phyloP scores from a whole-genome alignment of 1,140 invertebrate genomes.

The Agraylea sexmaculata region DNA sequence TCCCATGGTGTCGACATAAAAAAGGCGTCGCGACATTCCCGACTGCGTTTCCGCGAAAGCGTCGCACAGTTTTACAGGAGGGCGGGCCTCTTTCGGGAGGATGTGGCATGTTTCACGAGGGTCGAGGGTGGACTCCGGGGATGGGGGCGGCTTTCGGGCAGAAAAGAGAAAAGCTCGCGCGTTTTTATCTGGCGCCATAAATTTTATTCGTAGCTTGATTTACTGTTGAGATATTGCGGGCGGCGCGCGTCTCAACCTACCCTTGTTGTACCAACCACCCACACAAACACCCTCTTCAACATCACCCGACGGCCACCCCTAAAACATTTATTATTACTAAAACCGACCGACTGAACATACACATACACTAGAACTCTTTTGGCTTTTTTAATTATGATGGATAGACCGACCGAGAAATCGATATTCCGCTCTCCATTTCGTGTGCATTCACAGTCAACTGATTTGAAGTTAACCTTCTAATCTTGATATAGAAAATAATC shows the following conservation, averaged over 20 bases:
- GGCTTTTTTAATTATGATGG: too few species aligned
- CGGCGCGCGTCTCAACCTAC: conserved; percentile 37
- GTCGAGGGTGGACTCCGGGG: conserved; percentile 4
- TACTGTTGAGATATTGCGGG: conserved; percentile 42
- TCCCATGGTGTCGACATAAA: not conserved
- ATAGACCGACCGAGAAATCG: too few species aligned
- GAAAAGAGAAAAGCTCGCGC: conserved; percentile 46
- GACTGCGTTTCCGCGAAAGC: not conserved
- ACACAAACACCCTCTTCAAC: too few species aligned
- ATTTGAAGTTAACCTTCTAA: too few species aligned
- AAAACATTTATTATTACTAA: too few species aligned
- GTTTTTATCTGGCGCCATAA: conserved; percentile 47
- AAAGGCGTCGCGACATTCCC: not conserved
- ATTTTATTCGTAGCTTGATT: conserved; percentile 47
- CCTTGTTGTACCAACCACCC: conserved; percentile 34
- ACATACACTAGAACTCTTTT: too few species aligned
- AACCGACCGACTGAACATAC: too few species aligned
- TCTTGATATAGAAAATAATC: too few species aligned
- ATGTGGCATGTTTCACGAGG: not conserved
- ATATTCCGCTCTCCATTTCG: too few species aligned
- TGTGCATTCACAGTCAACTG: too few species aligned
- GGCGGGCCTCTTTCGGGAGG: too few species aligned
- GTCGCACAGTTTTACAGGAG: too few species aligned
- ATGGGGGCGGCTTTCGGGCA: conserved; percentile 14
- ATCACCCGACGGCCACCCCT: conserved; percentile 3